Base-by-base conservation (phyloP, 2,113 vertebrate genomes). In the Toxotes jaculatrix region DNA sequence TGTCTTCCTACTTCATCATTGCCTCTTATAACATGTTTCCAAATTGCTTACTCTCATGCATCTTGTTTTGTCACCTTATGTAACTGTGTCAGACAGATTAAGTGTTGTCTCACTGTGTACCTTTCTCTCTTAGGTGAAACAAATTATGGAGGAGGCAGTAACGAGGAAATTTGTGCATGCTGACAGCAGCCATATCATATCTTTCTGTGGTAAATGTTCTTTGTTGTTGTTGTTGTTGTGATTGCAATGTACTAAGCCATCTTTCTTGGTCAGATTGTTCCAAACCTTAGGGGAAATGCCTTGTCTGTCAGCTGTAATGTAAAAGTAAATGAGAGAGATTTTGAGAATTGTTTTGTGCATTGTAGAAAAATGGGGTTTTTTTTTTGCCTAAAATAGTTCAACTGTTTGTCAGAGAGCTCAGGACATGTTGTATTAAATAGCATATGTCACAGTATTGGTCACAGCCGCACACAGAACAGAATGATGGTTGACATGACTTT, bases 111-210 rank as follows among this genome's bases (percentile, higher is more conserved):
- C 71, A 84, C 8, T 3, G 0, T 84, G 34, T 71, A 21, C 56
- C 27, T 74, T 80, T 88, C 87, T 75, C 79, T 80, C 62, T 19
- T 88, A 99, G 98, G 98, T 99, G 88, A 99, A 99, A 82, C 97
- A 99, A 94, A 99, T 99, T 88, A 98, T 98, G 98, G 98, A 99
- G 90, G 98, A 99, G 90, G 96, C 98, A 0, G 98, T 98, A 71
- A 99, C 98, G 0, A 96, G 97, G 84, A 99, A 99, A 92, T 99
- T 99, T 77, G 98, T 98, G 45, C 98, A 99, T 0, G 97, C 98
- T 66, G 98, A 97, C 95, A 99, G 98, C 95, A 99, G 98, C 91
- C 98, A 98, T 92, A 98, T 99, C 91, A 95, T 98, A 88, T 99
- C 98, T 59, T 98, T 99, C 91, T 99, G 98, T 3, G 97, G 98